These are phyloP conservation scores for Sceloporus undulatus DNA, from an alignment of 2,113 vertebrate species.

Conservation along the genomic window DNA sequence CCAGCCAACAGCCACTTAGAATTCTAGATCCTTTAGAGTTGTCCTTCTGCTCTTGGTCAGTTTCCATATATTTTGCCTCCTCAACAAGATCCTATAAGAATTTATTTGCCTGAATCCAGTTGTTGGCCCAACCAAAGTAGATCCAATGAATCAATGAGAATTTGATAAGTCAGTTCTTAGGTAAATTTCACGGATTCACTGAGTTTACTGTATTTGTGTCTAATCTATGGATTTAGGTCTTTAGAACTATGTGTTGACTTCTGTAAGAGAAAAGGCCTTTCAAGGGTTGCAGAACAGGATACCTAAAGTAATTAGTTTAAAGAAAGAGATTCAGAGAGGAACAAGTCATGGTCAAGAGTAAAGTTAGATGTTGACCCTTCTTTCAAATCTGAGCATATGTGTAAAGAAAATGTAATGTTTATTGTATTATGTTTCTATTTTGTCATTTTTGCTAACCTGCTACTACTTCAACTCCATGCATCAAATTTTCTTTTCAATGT, in stretches of 20 bases:
- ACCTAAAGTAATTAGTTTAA: background rate
- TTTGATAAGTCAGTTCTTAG: too few species aligned
- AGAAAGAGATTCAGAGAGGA: background rate
- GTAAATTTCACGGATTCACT: too few species aligned
- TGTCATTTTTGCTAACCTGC: conserved; percentile 67
- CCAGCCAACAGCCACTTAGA: too few species aligned
- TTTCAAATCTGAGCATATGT: conserved; percentile 27
- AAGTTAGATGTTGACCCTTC: conserved; percentile 40
- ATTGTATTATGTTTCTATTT: conserved; percentile 55
- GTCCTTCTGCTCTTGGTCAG: too few species aligned
- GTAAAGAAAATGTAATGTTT: conserved; percentile 53
- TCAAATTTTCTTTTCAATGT: conserved; percentile 75
- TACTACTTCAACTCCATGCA: conserved; percentile 72
- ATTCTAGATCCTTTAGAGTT: too few species aligned
- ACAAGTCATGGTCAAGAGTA: conserved; percentile 7
- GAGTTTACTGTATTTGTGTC: too few species aligned
- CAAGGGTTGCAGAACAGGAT: background rate
- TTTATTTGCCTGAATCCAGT: too few species aligned
- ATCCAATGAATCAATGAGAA: too few species aligned
- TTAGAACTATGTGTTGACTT: background rate
- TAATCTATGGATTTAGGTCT: too few species aligned
- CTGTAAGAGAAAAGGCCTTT: background rate
- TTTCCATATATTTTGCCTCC: too few species aligned
- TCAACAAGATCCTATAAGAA: too few species aligned
- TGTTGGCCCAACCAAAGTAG: too few species aligned